Evolutionary conservation across 2,113 vertebrate genomes (phyloP).

Genomic region (Rhegmatorhina hoffmannsi): DNA sequence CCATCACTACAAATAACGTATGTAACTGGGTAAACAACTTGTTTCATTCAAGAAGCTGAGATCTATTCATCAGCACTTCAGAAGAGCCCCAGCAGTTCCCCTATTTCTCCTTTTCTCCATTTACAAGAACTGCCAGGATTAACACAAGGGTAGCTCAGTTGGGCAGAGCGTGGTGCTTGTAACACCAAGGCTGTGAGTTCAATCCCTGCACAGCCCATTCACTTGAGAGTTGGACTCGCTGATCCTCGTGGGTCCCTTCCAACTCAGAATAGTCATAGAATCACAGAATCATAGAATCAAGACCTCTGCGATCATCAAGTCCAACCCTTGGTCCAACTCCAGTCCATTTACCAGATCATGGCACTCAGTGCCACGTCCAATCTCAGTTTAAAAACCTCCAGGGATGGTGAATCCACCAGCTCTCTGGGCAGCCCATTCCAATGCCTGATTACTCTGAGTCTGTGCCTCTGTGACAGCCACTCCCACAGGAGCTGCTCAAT

Average conservation of each 20-base stretch:
- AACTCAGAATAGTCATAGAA: not conserved
- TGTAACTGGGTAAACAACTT: not conserved
- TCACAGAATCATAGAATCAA: too few species aligned
- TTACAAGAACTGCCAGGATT: not conserved
- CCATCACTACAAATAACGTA: not conserved
- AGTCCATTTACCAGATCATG: too few species aligned
- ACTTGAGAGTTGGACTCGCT: not conserved
- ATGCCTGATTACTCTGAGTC: not conserved
- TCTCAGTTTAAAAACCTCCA: too few species aligned
- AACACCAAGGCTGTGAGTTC: rapidly evolving
- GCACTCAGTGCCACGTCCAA: too few species aligned
- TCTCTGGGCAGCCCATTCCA: too few species aligned
- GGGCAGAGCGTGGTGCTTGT: not conserved
- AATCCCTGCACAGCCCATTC: rapidly evolving
- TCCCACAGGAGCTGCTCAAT: not conserved
- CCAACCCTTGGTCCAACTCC: too few species aligned
- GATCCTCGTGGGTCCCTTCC: not conserved
- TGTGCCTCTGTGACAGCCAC: not conserved
- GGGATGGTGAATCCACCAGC: too few species aligned
- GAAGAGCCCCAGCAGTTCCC: not conserved
- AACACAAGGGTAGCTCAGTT: not conserved
- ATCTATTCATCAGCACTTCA: not conserved
- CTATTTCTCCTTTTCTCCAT: not conserved
- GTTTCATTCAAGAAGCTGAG: not conserved
- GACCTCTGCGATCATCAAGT: too few species aligned